Conservation (phyloP, 64 coral and sea anemone genomes). For the Stylophora pistillata region DNA sequence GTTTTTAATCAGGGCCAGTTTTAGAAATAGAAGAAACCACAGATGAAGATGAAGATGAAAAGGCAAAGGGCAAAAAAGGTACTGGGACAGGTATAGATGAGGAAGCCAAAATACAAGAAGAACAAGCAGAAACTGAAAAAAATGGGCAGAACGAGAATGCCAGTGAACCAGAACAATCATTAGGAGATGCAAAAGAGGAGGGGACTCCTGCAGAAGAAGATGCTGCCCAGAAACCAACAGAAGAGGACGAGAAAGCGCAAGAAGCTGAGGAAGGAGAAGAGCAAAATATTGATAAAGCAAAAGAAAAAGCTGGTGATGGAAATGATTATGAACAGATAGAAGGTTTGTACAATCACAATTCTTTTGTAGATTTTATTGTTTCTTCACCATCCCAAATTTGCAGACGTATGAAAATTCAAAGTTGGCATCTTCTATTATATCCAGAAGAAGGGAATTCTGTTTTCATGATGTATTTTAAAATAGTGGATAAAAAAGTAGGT, state of each 20-base stretch:
- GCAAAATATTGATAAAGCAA: constrained; percentile 6
- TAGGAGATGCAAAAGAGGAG: background rate
- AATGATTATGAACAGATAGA: background rate
- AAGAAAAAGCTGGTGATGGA: constrained; percentile 23
- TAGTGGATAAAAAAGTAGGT: too few relatives aligned
- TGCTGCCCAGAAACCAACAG: constrained; percentile 11
- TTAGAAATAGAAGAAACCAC: constrained; percentile 84
- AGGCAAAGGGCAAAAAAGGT: constrained; percentile 11
- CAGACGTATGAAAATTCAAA: too few relatives aligned
- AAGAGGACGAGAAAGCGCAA: background rate
- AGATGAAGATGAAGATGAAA: constrained; percentile 62
- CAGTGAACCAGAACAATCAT: background rate
- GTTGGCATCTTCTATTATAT: too few relatives aligned
- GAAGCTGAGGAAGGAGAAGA: constrained; percentile 12
- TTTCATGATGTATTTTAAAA: too few relatives aligned
- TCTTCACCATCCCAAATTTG: too few relatives aligned
- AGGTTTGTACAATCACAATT: background rate
- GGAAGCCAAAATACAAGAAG: background rate
- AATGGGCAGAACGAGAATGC: background rate
- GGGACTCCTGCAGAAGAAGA: background rate
- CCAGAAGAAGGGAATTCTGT: too few relatives aligned
- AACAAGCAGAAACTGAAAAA: constrained; percentile 25
- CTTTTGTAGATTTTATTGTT: too few relatives aligned
- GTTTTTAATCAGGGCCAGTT: constrained; percentile 69
- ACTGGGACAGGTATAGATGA: constrained; percentile 10